Conservation (phyloP, 2,797 vertebrate genomes). For the Tokudaia muenninki region DNA sequence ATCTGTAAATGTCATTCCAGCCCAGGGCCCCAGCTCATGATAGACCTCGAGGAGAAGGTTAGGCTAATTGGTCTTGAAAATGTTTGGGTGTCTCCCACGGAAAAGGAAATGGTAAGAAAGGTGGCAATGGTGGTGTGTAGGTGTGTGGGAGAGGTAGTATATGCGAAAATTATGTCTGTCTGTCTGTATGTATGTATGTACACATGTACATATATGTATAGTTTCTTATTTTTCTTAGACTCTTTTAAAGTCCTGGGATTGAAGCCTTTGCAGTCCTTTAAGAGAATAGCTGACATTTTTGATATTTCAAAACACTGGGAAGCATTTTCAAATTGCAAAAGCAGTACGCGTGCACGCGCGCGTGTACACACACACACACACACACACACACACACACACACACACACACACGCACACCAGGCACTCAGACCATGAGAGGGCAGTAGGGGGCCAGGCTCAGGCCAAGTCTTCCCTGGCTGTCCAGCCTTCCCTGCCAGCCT, state of each 20-base stretch:
- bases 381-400: background rate
- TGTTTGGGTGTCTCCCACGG: background rate
- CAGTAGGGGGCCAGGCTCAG: constrained; percentile 49
- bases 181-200: background rate
- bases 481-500: background rate
- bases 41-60: background rate
- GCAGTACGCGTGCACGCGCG: no score
- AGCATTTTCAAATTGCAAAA: constrained; percentile 37
- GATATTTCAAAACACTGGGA: constrained; percentile 55
- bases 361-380: background rate
- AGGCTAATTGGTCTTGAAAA: background rate
- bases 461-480: background rate
- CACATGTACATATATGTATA: no score
- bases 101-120: background rate
- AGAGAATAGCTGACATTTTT: constrained; percentile 8
- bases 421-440: constrained; percentile 63
- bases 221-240: constrained; percentile 2
- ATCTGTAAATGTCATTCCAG: background rate
- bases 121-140: background rate
- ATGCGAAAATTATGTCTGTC: background rate
- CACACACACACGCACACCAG: background rate
- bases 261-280: background rate
- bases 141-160: background rate
- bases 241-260: background rate
- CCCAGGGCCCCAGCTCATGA: background rate